Evolutionary conservation across 2,113 vertebrate genomes (phyloP).

Genomic region (Syngnathus scovelli): DNA sequence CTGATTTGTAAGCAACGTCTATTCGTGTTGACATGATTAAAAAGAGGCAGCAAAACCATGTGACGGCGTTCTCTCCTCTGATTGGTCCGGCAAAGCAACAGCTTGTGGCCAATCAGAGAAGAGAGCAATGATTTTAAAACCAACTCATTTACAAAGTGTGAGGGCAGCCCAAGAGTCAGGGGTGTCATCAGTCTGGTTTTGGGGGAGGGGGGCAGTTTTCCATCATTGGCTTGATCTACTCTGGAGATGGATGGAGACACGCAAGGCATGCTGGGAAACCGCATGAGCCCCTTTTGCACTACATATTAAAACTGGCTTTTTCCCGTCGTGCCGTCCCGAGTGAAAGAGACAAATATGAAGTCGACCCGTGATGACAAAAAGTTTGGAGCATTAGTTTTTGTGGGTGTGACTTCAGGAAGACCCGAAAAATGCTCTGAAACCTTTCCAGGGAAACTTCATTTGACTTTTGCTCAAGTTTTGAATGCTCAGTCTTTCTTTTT

Average conservation of each 20-base stretch:
- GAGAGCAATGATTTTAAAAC: neutral
- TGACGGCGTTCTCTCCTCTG: neutral
- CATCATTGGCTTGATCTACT: constrained; percentile 47
- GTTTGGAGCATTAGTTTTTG: neutral
- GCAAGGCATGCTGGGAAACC: constrained; percentile 32
- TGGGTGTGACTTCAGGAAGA: neutral
- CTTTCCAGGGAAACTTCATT: neutral
- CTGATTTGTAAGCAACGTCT: neutral
- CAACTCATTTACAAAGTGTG: neutral
- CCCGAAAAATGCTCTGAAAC: neutral
- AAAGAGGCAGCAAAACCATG: neutral
- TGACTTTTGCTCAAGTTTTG: neutral
- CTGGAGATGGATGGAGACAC: constrained; percentile 26
- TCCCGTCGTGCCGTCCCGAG: neutral
- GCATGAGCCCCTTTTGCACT: neutral
- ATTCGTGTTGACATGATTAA: neutral
- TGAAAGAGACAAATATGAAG: neutral
- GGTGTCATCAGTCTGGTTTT: constrained; percentile 1
- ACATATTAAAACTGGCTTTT: neutral
- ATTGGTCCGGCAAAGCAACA: neutral
- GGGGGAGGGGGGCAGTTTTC: neutral
- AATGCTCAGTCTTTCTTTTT: neutral
- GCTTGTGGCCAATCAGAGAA: neutral
- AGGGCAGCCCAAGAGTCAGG: neutral
- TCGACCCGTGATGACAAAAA: neutral